phyloP scores from a whole-genome alignment of 2,797 vertebrate species.

The Aldrovandia affinis region DNA sequence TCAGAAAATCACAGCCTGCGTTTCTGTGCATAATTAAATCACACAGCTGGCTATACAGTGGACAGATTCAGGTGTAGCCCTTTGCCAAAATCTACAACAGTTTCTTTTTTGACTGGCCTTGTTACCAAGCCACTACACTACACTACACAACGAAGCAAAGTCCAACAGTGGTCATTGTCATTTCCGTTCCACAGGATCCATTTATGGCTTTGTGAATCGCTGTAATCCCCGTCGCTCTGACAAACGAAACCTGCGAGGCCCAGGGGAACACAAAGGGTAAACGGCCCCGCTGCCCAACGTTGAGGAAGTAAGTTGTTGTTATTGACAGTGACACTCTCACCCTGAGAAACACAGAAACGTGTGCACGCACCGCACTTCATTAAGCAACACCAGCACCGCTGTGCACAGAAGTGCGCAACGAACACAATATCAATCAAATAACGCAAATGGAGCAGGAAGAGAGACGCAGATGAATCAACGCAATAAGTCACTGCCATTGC shows the following conservation, averaged over 20 bases:
- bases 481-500: neutral
- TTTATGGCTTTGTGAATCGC: neutral
- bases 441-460: neutral
- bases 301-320: neutral
- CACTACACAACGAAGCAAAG: no score
- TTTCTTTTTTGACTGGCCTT: no score
- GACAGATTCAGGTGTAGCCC: no score
- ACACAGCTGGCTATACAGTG: no score
- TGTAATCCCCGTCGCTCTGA: neutral
- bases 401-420: neutral
- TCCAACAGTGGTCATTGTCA: neutral
- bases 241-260: neutral
- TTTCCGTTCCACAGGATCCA: neutral
- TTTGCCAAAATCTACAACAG: no score
- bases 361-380: neutral
- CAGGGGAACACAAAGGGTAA: neutral
- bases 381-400: neutral
- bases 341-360: neutral
- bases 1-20: neutral
- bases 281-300: neutral
- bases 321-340: neutral
- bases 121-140: no score
- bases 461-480: neutral
- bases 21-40: no score
- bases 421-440: neutral